Percentiles rank a stretch among this genome's conserved stretches.
Evolutionary conservation across 2,113 vertebrate genomes (phyloP).

Genomic region (Agapornis roseicollis): DNA sequence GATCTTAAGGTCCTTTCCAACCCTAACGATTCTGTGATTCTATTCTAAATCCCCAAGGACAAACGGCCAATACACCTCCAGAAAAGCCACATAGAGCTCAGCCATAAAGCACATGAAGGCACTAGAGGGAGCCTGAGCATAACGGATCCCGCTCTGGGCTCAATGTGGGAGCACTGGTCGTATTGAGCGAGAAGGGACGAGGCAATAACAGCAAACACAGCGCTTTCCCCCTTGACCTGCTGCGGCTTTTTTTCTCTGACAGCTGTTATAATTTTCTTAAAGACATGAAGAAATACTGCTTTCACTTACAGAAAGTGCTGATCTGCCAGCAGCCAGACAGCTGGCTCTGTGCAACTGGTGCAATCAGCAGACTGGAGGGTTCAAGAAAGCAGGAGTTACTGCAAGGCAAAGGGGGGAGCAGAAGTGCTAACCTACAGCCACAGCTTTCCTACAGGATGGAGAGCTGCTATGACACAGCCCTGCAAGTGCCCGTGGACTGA

Average conservation of each 20-base stretch:
- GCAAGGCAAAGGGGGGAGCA: not conserved
- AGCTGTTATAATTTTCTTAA: not conserved
- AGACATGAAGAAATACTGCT: not conserved
- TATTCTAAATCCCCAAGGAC: too few species aligned
- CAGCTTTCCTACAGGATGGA: not conserved
- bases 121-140: constrained; percentile 60
- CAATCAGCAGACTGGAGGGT: not conserved
- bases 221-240: not conserved
- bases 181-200: not conserved
- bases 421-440: not conserved
- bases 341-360: not conserved
- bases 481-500: not conserved
- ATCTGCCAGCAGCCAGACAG: not conserved
- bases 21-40: too few species aligned
- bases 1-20: too few species aligned
- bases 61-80: rapidly evolving
- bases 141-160: not conserved
- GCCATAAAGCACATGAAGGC: not conserved
- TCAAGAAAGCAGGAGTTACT: not conserved
- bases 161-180: not conserved
- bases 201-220: not conserved
- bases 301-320: not conserved
- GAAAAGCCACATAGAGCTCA: not conserved
- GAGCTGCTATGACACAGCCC: rapidly evolving
- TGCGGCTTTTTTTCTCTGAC: not conserved